phyloP scores from a whole-genome alignment of 2,113 vertebrate genomes.

The Dascyllus trimaculatus region DNA sequence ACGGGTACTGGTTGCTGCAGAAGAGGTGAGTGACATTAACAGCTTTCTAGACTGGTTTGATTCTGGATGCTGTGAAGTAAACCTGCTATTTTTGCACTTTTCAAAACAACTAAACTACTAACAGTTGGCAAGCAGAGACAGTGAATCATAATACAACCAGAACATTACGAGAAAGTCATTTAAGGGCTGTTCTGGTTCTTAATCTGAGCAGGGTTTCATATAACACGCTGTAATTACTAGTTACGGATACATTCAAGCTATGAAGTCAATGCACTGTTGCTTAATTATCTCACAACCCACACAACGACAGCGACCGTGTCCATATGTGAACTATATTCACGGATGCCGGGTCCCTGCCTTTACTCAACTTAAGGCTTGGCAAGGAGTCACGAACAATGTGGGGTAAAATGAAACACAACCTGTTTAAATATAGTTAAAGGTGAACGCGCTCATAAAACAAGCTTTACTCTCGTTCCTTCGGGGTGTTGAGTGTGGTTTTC shows the following conservation, averaged over 20 bases:
- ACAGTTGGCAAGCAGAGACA: conserved; percentile 54
- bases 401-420: background rate
- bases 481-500: background rate
- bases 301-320: conserved; percentile 1
- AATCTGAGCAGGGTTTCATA: background rate
- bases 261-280: background rate
- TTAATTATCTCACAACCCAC: background rate
- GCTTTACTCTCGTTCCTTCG: background rate
- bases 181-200: background rate
- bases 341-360: background rate
- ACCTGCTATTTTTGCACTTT: conserved; percentile 1
- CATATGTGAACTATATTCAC: conserved; percentile 5
- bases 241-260: background rate
- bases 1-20: conserved; percentile 33
- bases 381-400: background rate
- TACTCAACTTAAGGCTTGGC: conserved; percentile 2
- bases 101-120: conserved; percentile 24
- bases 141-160: conserved; percentile 5
- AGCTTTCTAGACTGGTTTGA: conserved; percentile 11
- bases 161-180: background rate
- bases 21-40: background rate
- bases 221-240: background rate
- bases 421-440: background rate
- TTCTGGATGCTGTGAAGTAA: background rate
- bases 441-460: background rate